A percentile compares a stretch with the other conserved stretches of the same genome.
Evolutionary conservation across 2,888 invertebrate genomes (phyloP).

Genomic region (Tubulanus polymorphus): DNA sequence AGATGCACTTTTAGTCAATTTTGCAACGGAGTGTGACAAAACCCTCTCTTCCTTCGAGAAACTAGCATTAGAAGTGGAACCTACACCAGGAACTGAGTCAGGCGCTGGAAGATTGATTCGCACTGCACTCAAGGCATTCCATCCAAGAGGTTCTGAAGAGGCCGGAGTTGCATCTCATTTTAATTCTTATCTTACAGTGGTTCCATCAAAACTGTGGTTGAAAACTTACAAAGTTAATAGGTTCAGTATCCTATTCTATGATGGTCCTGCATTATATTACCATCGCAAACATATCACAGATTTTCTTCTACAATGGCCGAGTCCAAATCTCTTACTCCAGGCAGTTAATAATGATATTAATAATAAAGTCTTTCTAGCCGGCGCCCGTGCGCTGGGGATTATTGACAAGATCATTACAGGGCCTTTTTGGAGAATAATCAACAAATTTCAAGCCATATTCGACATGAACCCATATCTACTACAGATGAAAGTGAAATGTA

Average conservation of each 20-base stretch:
- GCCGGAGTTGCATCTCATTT: slow-evolving; percentile 18
- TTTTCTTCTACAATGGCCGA: neutral
- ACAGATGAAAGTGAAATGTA: neutral
- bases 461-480: neutral
- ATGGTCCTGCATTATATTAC: slow-evolving; percentile 11
- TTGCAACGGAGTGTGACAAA: no score
- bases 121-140: slow-evolving; percentile 19
- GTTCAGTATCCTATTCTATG: slow-evolving; percentile 17
- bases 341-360: slow-evolving; percentile 5
- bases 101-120: slow-evolving; percentile 8
- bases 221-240: slow-evolving; percentile 12
- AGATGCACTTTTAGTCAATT: neutral
- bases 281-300: slow-evolving; percentile 2
- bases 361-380: neutral
- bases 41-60: no score
- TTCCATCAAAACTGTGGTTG: no score
- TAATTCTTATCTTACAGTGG: neutral
- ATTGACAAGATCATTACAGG: neutral
- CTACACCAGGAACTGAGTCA: no score
- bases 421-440: neutral
- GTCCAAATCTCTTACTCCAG: slow-evolving; percentile 5
- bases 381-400: neutral
- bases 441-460: neutral
- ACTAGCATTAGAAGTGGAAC: no score
- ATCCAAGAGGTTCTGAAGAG: slow-evolving; percentile 17